phyloP scores from a whole-genome alignment of 2,797 vertebrate genomes.

The Labeo calbasu region DNA sequence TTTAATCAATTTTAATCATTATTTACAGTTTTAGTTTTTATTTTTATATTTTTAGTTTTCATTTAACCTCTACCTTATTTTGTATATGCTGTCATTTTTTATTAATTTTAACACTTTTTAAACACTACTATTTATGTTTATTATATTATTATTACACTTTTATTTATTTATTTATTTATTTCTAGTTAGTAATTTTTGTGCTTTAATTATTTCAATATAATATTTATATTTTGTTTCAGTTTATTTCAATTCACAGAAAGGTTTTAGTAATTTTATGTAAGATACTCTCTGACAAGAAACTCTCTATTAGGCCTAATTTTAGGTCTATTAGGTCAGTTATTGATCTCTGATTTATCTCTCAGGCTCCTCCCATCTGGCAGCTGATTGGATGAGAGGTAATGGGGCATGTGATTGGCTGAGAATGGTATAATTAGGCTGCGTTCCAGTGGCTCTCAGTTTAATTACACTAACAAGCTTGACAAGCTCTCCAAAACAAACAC shows the following conservation, averaged over 20 bases:
- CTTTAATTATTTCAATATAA: no score
- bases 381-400: conserved; percentile 21
- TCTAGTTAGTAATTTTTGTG: neutral
- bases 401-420: neutral
- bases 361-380: neutral
- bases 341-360: neutral
- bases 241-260: neutral
- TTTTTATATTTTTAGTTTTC: neutral
- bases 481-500: conserved; percentile 4
- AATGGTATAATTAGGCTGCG: neutral
- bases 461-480: conserved; percentile 6
- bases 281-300: no score
- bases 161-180: neutral
- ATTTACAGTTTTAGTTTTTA: neutral
- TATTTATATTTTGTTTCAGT: neutral
- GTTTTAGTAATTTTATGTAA: neutral
- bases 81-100: neutral
- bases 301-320: no score
- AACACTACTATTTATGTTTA: neutral
- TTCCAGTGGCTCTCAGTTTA: conserved; percentile 10
- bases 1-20: no score
- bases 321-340: neutral
- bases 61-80: neutral
- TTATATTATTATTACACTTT: neutral
- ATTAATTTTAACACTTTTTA: neutral